Evolutionary conservation across 1,140 invertebrate species (phyloP).

Genomic region (Micrasema minimum): DNA sequence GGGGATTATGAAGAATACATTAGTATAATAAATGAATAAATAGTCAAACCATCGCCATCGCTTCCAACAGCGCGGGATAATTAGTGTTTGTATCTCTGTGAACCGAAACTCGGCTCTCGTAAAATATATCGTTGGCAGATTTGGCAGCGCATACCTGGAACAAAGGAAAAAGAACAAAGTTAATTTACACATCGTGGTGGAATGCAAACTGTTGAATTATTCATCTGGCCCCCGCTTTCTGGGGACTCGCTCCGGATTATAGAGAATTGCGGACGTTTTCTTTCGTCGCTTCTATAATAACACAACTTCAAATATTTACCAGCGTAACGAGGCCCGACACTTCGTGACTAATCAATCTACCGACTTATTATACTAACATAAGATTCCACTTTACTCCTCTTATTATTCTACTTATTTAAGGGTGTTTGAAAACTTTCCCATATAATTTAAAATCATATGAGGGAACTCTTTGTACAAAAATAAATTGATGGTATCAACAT

Average conservation of each 20-base stretch:
- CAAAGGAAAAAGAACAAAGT: constrained; percentile 45
- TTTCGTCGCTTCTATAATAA: background rate
- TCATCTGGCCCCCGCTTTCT: constrained; percentile 10
- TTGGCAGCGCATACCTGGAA: constrained; percentile 48
- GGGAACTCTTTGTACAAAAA: no score
- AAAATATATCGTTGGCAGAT: constrained; percentile 33
- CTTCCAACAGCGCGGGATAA: constrained; percentile 1
- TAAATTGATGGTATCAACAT: no score
- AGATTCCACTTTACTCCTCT: no score
- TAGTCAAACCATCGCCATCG: background rate
- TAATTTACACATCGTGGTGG: constrained; percentile 45
- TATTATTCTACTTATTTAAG: no score
- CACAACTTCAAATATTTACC: no score
- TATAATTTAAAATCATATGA: no score
- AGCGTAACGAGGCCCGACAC: background rate
- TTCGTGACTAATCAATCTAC: constrained; percentile 13
- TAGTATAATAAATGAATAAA: constrained; percentile 13
- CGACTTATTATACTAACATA: no score
- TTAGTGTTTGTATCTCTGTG: constrained; percentile 6
- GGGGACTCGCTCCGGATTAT: background rate
- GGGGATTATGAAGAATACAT: no score
- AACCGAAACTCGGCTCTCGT: constrained; percentile 26
- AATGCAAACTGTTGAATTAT: constrained; percentile 40
- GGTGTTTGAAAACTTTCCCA: no score
- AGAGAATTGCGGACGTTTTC: background rate